A percentile compares a stretch with the other conserved stretches of the same genome.
These are phyloP conservation scores for Araneus ventricosus DNA, from an alignment of 1,140 invertebrate species.

Conservation along the genomic window DNA sequence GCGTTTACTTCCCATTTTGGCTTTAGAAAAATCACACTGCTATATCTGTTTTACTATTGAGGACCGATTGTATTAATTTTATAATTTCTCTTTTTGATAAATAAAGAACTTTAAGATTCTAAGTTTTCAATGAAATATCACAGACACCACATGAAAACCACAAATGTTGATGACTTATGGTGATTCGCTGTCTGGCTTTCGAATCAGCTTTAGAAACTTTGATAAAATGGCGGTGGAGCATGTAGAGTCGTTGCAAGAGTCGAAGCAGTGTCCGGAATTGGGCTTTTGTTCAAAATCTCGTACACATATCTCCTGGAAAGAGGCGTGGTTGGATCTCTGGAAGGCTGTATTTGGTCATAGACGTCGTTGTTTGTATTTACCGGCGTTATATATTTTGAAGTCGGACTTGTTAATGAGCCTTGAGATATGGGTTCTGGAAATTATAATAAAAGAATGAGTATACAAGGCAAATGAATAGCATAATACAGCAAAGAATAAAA, in stretches of 20 bases:
- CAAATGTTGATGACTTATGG: neutral
- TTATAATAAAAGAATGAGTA: neutral
- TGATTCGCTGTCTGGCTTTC: neutral
- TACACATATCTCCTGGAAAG: slow-evolving; percentile 15
- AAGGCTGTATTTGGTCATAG: slow-evolving; percentile 55
- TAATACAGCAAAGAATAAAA: too few relatives aligned
- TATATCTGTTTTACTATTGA: too few relatives aligned
- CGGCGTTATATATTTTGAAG: slow-evolving; percentile 30
- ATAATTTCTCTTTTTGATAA: too few relatives aligned
- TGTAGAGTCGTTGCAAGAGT: slow-evolving; percentile 53
- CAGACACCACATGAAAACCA: neutral
- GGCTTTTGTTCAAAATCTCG: neutral
- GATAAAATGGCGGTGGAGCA: slow-evolving; percentile 12
- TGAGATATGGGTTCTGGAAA: slow-evolving; percentile 12
- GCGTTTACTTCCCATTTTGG: too few relatives aligned
- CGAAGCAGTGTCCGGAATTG: neutral
- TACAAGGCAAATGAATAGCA: too few relatives aligned
- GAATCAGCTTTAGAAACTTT: neutral
- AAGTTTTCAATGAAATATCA: too few relatives aligned
- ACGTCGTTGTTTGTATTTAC: neutral
- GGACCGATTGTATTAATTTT: too few relatives aligned
- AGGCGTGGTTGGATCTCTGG: slow-evolving; percentile 47
- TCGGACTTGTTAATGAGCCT: neutral
- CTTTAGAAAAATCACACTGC: too few relatives aligned
- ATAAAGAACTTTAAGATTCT: too few relatives aligned